These are phyloP conservation scores for Salminus brasiliensis DNA, from an alignment of 2,113 vertebrate species.

Conservation along the genomic window DNA sequence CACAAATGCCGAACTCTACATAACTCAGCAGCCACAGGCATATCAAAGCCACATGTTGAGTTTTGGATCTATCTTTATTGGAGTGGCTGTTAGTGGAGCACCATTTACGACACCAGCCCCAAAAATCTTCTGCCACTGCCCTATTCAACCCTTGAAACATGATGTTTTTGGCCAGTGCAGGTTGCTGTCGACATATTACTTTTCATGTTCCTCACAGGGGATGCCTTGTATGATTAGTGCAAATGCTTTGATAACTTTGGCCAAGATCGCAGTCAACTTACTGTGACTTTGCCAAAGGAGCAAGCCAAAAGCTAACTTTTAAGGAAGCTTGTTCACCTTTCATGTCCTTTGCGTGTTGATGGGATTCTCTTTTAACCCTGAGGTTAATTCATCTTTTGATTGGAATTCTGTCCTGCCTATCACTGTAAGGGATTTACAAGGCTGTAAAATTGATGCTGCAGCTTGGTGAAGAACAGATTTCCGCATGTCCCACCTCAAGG, in stretches of 20 bases:
- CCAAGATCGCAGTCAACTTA: slow-evolving; percentile 24
- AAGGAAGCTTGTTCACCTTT: slow-evolving; percentile 30
- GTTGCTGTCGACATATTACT: slow-evolving; percentile 27
- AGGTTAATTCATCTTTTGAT: slow-evolving; percentile 50
- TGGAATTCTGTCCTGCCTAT: slow-evolving; percentile 39
- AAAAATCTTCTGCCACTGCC: slow-evolving; percentile 22
- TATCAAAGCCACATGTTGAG: slow-evolving; percentile 53
- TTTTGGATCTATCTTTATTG: slow-evolving; percentile 26
- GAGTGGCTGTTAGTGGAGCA: slow-evolving; percentile 17
- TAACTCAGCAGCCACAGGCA: slow-evolving; percentile 39
- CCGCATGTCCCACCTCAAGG: slow-evolving; percentile 55
- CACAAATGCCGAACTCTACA: slow-evolving; percentile 7
- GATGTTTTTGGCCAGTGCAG: background rate
- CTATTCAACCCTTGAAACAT: background rate
- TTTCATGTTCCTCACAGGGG: slow-evolving; percentile 12
- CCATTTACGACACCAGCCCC: slow-evolving; percentile 23
- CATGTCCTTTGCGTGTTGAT: slow-evolving; percentile 25
- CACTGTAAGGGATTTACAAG: slow-evolving; percentile 49
- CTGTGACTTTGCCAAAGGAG: slow-evolving; percentile 31
- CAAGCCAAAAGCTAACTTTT: slow-evolving; percentile 35
- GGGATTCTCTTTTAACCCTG: slow-evolving; percentile 30
- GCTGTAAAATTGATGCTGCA: slow-evolving; percentile 49
- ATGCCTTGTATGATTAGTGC: slow-evolving; percentile 23
- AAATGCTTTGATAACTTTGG: slow-evolving; percentile 40
- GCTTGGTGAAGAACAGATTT: slow-evolving; percentile 49